A percentile compares a stretch with the other conserved stretches of the same genome.
phyloP scores from a whole-genome alignment of 2,888 invertebrate species.

The Hypena proboscidalis region DNA sequence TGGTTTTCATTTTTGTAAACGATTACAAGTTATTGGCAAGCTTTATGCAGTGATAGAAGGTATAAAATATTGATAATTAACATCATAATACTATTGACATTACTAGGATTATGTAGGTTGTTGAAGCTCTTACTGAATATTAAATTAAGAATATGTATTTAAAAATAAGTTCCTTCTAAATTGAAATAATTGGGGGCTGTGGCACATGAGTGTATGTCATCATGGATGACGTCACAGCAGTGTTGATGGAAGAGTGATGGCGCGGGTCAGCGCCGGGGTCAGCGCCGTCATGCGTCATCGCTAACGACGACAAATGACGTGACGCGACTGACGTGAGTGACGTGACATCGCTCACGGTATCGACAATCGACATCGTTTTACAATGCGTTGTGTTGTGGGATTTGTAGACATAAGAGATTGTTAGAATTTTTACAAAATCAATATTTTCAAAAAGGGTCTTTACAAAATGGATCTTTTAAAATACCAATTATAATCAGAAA shows the following conservation, averaged over 20 bases:
- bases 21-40: too few relatives aligned
- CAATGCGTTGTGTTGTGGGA: conserved; percentile 5
- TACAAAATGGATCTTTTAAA: too few relatives aligned
- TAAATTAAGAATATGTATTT: not conserved
- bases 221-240: conserved; percentile 35
- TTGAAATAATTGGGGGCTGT: conserved; percentile 5
- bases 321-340: conserved; percentile 55
- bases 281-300: conserved; percentile 80
- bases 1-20: too few relatives aligned
- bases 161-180: not conserved
- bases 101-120: too few relatives aligned
- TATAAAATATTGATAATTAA: too few relatives aligned
- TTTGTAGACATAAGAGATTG: not conserved
- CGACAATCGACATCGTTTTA: conserved; percentile 35
- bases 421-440: not conserved
- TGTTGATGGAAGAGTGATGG: conserved; percentile 78
- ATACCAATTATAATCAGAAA: too few relatives aligned
- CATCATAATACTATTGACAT: too few relatives aligned
- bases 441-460: too few relatives aligned
- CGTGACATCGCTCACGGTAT: conserved; percentile 54
- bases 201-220: conserved; percentile 7
- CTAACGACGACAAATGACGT: conserved; percentile 84
- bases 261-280: conserved; percentile 75
- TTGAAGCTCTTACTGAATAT: too few relatives aligned
- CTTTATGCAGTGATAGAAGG: too few relatives aligned